Base-by-base conservation (phyloP, 1,140 invertebrate species). In the Acromyrmex echinatior region DNA sequence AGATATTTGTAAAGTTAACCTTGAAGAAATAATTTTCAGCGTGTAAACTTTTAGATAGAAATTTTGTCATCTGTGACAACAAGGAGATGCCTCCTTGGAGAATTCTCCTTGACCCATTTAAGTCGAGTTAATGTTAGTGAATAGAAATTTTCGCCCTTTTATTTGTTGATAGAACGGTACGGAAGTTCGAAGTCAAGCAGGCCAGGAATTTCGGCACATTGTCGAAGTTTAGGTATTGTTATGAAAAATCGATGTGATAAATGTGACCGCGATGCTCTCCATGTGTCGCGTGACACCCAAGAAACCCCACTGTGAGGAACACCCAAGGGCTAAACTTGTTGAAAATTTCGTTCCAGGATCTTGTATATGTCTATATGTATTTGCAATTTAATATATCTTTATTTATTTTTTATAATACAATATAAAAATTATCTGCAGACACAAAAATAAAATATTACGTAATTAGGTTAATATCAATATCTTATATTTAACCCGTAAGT, bases 21-120 rank as follows among this genome's bases (percentile, higher is more conserved):
- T 86, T 94, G 92, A 94, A 94, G 94, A 16, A 88, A 68, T 60
- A 86, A 93, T 93, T 94, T 93, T 94, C 91, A 81, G 74, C 58
- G 92, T 93, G 91, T 91, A 93, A 91, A 92, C 87, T 91, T 71
- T 87, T 56, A 87, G 93, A 94, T 93, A 92, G 90, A 93, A 92
- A 94, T 92, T 16, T 66, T n/a, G 31, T 80, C 89, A 86, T 71
- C 80, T 70, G n/a, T 65, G 28, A 35, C 28, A 76, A 35, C 25
- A 68, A 45, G 35, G 2, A 56, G 1, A n/a, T 28, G 28, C 3
- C 6, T 31, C 0, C 31, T 21, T 12, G 18, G 10, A 35, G n/a
- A 35, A 56, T 35, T 56, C 2, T 56, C 56, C 28, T 10, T 58
- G n/a, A 9, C 0, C 21, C 9, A 77, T 77, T 77, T 77, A 74